Percentiles rank a stretch among this genome's conserved stretches.
These are phyloP conservation scores for Syrrhaptes paradoxus DNA, from an alignment of 2,113 vertebrate genomes.

Conservation along the genomic window DNA sequence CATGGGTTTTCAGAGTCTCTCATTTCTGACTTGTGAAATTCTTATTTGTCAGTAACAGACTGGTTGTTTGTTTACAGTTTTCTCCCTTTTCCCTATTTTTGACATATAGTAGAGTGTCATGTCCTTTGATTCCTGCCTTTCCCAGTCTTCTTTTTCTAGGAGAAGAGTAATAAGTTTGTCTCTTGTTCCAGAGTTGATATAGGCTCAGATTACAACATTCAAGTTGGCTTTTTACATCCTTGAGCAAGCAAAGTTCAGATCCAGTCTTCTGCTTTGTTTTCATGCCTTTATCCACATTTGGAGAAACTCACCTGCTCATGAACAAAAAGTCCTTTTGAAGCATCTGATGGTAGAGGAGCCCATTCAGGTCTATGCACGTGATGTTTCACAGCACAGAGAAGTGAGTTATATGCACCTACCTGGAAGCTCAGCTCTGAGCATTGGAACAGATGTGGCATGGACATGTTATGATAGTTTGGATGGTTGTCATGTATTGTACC, in stretches of 20 bases:
- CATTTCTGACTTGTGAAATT: not conserved
- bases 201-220: not conserved
- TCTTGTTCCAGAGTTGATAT: not conserved
- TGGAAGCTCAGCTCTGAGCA: not conserved
- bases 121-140: not conserved
- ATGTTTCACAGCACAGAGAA: not conserved
- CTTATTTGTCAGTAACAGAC: not conserved
- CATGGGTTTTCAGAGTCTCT: not conserved
- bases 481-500: not conserved
- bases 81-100: not conserved
- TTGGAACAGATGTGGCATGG: not conserved
- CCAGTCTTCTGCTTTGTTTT: not conserved
- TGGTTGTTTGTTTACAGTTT: not conserved
- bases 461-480: not conserved
- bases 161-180: not conserved
- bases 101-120: not conserved
- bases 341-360: not conserved
- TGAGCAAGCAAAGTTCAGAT: not conserved
- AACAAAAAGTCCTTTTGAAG: not conserved
- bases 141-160: not conserved
- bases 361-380: not conserved
- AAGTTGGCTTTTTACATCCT: not conserved
- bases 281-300: not conserved
- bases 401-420: not conserved
- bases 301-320: not conserved